phyloP scores from a whole-genome alignment of 2,113 vertebrate species.

The Gymnorhina tibicen region DNA sequence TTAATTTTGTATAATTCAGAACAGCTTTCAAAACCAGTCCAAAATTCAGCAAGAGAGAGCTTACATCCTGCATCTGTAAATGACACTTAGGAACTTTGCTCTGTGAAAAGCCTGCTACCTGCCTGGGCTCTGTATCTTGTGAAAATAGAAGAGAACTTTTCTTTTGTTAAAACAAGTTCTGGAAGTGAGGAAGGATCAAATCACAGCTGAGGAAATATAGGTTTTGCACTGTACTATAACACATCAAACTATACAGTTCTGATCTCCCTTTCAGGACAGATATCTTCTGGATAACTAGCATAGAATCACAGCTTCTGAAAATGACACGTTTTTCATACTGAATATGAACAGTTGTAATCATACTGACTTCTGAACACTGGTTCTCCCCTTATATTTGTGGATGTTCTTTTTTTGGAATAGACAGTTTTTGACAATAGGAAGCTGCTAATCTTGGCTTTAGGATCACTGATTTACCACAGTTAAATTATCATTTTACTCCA shows the following conservation, averaged over 20 bases:
- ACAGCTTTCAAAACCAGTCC: background rate
- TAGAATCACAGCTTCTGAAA: background rate
- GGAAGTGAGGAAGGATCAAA: background rate
- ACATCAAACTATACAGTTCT: background rate
- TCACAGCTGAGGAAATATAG: background rate
- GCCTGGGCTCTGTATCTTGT: background rate
- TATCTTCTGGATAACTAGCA: background rate
- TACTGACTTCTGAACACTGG: background rate
- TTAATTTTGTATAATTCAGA: background rate
- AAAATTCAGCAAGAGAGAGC: constrained; percentile 11
- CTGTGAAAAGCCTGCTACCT: background rate
- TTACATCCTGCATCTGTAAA: background rate
- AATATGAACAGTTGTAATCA: background rate
- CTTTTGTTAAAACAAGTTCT: background rate
- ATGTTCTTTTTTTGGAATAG: background rate
- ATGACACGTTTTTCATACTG: background rate
- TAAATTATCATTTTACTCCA: background rate
- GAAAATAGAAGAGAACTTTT: background rate
- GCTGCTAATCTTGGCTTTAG: background rate
- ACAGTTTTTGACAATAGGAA: background rate
- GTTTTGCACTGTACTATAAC: background rate
- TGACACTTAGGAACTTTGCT: background rate
- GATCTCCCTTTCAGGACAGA: background rate
- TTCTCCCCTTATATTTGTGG: background rate
- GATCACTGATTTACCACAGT: background rate